Evolutionary conservation across 2,113 vertebrate genomes (phyloP), one percentile per base, ranked within the genome.

Genomic region (Upupa epops): DNA sequence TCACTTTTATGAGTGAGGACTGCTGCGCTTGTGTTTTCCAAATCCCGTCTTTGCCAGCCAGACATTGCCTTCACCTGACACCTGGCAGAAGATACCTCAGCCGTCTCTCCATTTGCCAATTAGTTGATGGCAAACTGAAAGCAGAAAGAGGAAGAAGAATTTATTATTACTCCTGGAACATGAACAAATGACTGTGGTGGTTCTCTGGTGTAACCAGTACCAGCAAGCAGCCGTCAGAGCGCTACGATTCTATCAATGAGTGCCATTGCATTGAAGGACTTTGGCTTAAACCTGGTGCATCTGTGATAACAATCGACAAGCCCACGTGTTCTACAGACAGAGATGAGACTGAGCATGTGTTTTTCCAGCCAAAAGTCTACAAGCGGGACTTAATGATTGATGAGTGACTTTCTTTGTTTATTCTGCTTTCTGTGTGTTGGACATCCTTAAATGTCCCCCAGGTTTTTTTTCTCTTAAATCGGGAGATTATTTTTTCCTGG

Each of bases 321-420:
- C 76, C 82, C 60, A 45, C 85, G 59, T 85, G 28, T 94, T 96
- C 93, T 92, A 71, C 76, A 85, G 93, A 93, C 93, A 95, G 97
- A 94, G 83, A 96, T 98, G 96, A 93, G 48, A 95, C 94, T 91
- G 96, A 98, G 97, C 96, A 97, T 97, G 98, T 71, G 95, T 95
- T 96, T 97, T 94, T 96, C 90, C 93, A 80, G 94, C 96, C 97
- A 87, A 65, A 97, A 94, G 95, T 97, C 96, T 96, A 96, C 97
- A 94, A 97, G 95, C 29, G 97, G 97, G 96, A 97, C 96, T 92
- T 95, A 94, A 94, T 98, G 97, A 98, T 97, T 97, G 97, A 98
- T 98, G 97, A 98, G 91, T 97, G 96, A 97, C 95, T 96, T 93
- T 69, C 82, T 96, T 87, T 94, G 86, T 65, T 93, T 88, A 78